Conservation (phyloP, 2,113 vertebrate species). For the Neolamprologus tretocephalus region DNA sequence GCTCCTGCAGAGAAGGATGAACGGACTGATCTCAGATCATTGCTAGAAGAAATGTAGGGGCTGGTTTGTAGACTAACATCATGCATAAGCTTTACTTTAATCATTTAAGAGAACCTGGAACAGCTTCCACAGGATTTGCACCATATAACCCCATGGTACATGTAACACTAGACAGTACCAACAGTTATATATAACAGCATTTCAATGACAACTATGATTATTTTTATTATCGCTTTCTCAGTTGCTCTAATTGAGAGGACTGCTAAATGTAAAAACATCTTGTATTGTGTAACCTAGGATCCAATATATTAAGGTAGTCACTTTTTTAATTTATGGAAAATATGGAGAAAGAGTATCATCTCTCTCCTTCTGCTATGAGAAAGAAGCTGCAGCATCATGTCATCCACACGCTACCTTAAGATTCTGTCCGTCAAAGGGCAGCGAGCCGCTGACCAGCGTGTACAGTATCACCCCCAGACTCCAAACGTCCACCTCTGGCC, state of each 20-base stretch:
- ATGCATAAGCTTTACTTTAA: background rate
- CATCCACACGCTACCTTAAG: conserved; percentile 78
- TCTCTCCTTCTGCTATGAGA: background rate
- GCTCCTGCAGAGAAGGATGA: conserved; percentile 69
- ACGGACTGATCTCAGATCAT: background rate
- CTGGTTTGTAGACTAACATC: background rate
- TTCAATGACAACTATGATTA: background rate
- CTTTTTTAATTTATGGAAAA: background rate
- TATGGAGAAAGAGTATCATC: background rate
- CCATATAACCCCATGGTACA: rapidly evolving
- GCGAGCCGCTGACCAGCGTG: conserved; percentile 95
- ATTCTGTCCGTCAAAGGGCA: conserved; percentile 97
- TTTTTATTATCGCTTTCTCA: background rate
- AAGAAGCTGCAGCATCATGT: background rate
- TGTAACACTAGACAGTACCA: background rate
- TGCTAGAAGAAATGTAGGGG: background rate
- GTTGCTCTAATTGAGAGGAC: background rate
- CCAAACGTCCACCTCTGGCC: conserved; percentile 97
- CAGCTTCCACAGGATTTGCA: background rate
- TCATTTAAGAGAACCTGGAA: background rate
- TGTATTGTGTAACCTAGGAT: background rate
- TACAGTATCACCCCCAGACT: conserved; percentile 98
- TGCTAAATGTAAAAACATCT: background rate
- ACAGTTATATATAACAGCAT: background rate
- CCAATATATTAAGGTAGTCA: background rate